phyloP scores from a whole-genome alignment of 2,797 vertebrate species.

The Cossypha niveicapilla region DNA sequence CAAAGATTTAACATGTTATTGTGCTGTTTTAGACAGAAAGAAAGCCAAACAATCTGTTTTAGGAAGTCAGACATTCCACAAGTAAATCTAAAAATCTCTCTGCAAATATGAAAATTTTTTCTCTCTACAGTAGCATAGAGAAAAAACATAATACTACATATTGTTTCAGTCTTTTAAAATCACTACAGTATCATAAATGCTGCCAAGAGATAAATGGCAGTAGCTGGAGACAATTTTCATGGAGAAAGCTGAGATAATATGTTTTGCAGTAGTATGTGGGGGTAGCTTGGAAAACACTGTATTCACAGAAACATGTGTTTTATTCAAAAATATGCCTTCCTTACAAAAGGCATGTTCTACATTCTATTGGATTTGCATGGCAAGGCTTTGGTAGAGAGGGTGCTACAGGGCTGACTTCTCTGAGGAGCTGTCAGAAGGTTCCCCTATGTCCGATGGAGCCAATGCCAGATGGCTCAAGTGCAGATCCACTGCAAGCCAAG shows the following conservation, averaged over 20 bases:
- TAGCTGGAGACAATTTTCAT: not conserved
- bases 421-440: not conserved
- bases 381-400: not conserved
- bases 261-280: not conserved
- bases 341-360: not conserved
- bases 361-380: not conserved
- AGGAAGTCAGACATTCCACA: not conserved
- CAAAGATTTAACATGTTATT: not conserved
- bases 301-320: not conserved
- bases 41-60: not conserved
- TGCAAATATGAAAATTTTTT: not conserved
- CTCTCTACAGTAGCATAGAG: not conserved
- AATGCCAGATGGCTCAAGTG: not conserved
- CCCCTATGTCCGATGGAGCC: accelerated
- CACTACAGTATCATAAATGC: not conserved
- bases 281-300: not conserved
- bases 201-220: not conserved
- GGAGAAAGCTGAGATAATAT: not conserved
- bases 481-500: not conserved
- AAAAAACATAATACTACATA: not conserved
- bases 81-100: not conserved
- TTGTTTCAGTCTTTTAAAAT: not conserved
- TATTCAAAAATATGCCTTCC: not conserved
- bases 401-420: not conserved
- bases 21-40: not conserved